These are phyloP conservation scores for Drosophila cardini DNA, from an alignment of 1,140 invertebrate genomes.

Conservation along the genomic window DNA sequence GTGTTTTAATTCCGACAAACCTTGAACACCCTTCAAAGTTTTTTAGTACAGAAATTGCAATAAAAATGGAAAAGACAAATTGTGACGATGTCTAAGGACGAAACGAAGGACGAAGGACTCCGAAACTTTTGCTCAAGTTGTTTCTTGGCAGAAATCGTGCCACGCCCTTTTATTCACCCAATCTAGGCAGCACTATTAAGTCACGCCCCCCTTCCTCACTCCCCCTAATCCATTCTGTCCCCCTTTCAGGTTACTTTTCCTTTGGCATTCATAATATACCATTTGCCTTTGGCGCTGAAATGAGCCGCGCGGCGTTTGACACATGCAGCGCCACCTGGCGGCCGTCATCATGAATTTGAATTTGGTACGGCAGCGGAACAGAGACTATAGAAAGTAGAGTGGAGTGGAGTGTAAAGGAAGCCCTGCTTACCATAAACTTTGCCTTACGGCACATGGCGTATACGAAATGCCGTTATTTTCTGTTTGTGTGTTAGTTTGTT, in stretches of 20 bases:
- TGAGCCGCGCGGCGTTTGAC: constrained; percentile 69
- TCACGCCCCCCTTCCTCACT: neutral
- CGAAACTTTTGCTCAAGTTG: constrained; percentile 69
- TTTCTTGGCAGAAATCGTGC: constrained; percentile 47
- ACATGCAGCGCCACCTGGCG: constrained; percentile 75
- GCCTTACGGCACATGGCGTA: constrained; percentile 51
- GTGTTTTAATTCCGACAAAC: too few species aligned
- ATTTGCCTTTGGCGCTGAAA: constrained; percentile 44
- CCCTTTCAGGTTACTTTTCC: too few species aligned
- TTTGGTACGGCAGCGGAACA: constrained; percentile 27
- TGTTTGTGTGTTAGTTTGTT: constrained; percentile 33
- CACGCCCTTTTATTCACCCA: constrained; percentile 6
- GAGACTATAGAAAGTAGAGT: neutral
- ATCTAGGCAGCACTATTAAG: constrained; percentile 3
- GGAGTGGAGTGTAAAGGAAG: neutral
- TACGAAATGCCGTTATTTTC: constrained; percentile 65
- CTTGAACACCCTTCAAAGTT: too few species aligned
- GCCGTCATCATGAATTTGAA: constrained; percentile 73
- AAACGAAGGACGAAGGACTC: constrained; percentile 32
- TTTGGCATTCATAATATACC: constrained; percentile 14
- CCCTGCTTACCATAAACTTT: constrained; percentile 63
- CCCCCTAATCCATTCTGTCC: neutral
- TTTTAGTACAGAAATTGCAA: neutral
- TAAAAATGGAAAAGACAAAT: constrained; percentile 53
- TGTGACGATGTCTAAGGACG: constrained; percentile 51